These are phyloP conservation scores for Argynnis bischoffii DNA, from an alignment of 2,888 invertebrate genomes.

Conservation along the genomic window DNA sequence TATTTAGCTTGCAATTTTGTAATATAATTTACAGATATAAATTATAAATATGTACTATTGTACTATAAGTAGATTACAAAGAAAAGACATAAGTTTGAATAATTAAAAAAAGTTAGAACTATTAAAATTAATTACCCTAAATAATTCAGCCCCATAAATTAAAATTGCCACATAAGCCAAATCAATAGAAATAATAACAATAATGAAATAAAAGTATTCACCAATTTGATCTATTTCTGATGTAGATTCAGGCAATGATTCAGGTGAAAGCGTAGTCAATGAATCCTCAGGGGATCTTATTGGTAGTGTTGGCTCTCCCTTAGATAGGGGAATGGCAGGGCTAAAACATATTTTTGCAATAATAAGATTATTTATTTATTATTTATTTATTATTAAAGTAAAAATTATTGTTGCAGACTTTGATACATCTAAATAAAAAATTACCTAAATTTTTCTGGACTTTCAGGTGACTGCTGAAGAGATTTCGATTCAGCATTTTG, in stretches of 20 bases:
- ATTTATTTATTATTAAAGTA: too few relatives aligned
- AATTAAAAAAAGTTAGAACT: neutral
- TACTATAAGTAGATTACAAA: neutral
- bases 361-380: too few relatives aligned
- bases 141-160: too few relatives aligned
- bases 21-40: too few relatives aligned
- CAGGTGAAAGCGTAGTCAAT: slow-evolving; percentile 62
- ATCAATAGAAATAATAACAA: too few relatives aligned
- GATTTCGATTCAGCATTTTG: slow-evolving; percentile 46
- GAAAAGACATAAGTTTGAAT: neutral
- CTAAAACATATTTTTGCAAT: slow-evolving; percentile 50
- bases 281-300: slow-evolving; percentile 71
- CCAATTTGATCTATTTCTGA: slow-evolving; percentile 67
- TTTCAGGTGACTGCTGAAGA: slow-evolving; percentile 41
- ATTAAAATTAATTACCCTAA: neutral
- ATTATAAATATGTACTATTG: too few relatives aligned
- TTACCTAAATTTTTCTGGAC: slow-evolving; percentile 66
- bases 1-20: too few relatives aligned
- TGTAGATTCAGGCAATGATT: slow-evolving; percentile 62
- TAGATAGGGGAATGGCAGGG: slow-evolving; percentile 77
- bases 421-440: neutral
- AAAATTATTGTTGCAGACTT: neutral
- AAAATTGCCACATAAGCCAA: neutral
- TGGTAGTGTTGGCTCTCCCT: slow-evolving; percentile 70
- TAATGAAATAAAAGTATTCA: slow-evolving; percentile 37